Conservation (phyloP, 2,888 invertebrate genomes). For the Mesorhabditis spiculigera region DNA sequence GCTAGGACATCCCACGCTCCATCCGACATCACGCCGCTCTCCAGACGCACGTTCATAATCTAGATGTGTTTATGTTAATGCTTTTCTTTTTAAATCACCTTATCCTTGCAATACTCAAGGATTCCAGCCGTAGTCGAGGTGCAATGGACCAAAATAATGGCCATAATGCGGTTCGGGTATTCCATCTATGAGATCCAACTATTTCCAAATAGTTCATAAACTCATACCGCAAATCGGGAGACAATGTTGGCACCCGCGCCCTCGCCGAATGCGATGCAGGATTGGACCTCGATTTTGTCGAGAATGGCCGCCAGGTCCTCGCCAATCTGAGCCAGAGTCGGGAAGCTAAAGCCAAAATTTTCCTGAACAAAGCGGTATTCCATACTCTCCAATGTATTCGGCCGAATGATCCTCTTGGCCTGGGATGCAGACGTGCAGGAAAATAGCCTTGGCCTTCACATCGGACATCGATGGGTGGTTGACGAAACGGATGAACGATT, state of each 20-base stretch:
- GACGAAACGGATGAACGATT: constrained; percentile 78
- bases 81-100: constrained; percentile 62
- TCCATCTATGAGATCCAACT: constrained; percentile 65
- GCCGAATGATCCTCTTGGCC: constrained; percentile 79
- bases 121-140: constrained; percentile 82
- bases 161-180: constrained; percentile 75
- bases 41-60: constrained; percentile 79
- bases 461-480: constrained; percentile 78
- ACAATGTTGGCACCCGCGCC: constrained; percentile 83
- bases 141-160: constrained; percentile 80
- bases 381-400: constrained; percentile 48
- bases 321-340: constrained; percentile 76
- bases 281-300: constrained; percentile 74
- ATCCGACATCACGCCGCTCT: constrained; percentile 75
- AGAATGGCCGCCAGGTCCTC: constrained; percentile 78
- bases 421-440: constrained; percentile 81
- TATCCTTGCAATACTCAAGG: constrained; percentile 78
- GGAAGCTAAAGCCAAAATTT: constrained; percentile 66
- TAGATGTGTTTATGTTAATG: constrained; percentile 53
- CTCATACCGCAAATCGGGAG: constrained; percentile 73
- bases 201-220: neutral
- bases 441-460: constrained; percentile 74
- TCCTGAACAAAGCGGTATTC: neutral
- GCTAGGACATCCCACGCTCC: constrained; percentile 82
- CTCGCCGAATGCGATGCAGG: constrained; percentile 80